Evolutionary conservation across 2,888 invertebrate genomes (phyloP).

Genomic region (Acronicta alni): DNA sequence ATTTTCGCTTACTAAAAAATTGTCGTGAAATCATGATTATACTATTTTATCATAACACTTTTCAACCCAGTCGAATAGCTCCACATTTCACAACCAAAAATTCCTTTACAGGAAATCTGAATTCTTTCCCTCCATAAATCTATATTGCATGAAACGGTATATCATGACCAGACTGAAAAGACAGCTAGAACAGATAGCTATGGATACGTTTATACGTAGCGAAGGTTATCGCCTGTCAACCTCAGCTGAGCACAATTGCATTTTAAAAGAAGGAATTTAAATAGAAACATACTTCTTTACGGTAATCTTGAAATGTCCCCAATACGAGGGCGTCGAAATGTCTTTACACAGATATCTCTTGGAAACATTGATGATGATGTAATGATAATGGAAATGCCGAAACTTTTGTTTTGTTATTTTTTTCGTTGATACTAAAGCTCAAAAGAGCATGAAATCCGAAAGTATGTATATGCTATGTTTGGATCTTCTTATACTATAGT

Average conservation of each 20-base stretch:
- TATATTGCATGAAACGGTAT: slow-evolving; percentile 26
- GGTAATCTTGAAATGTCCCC: slow-evolving; percentile 72
- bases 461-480: too few species aligned
- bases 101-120: slow-evolving; percentile 10
- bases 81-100: slow-evolving; percentile 9
- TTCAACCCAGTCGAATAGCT: slow-evolving; percentile 10
- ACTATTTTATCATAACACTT: not conserved
- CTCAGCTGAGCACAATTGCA: slow-evolving; percentile 67
- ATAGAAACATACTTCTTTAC: slow-evolving; percentile 80
- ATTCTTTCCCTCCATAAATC: slow-evolving; percentile 25
- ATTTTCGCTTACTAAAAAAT: too few species aligned
- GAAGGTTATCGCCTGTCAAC: slow-evolving; percentile 71
- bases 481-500: too few species aligned
- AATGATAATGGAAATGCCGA: slow-evolving; percentile 26
- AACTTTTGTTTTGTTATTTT: not conserved
- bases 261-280: slow-evolving; percentile 73
- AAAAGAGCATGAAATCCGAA: too few species aligned
- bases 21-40: not conserved
- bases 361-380: slow-evolving; percentile 51
- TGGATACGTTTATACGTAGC: slow-evolving; percentile 34
- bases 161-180: slow-evolving; percentile 24
- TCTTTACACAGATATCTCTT: slow-evolving; percentile 67
- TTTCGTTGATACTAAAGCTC: not conserved
- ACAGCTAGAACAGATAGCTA: slow-evolving; percentile 50
- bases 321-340: slow-evolving; percentile 71